Percentiles rank a stretch among this genome's conserved stretches.
Evolutionary conservation across 2,113 vertebrate species (phyloP).

Genomic region (Macroglossus sobrinus): DNA sequence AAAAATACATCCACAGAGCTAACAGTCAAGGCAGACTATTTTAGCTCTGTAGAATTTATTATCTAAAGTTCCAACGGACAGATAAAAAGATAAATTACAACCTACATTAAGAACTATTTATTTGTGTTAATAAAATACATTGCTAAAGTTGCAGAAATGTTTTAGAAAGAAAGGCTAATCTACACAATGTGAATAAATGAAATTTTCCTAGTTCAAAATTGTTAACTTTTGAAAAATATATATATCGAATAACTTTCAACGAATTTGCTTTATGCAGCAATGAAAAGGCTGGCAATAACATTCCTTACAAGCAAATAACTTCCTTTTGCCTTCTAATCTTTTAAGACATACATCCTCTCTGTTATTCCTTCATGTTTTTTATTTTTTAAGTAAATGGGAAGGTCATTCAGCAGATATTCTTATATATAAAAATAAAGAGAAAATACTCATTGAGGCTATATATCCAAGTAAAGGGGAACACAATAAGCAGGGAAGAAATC

Average conservation of each 20-base stretch:
- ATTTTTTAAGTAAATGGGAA: not conserved
- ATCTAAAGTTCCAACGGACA: not conserved
- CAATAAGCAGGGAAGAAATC: not conserved
- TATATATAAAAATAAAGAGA: not conserved
- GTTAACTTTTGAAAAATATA: not conserved
- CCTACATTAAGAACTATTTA: slow-evolving; percentile 9
- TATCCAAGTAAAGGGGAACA: not conserved
- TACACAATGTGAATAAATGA: not conserved
- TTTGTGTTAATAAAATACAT: not conserved
- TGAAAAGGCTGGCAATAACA: not conserved
- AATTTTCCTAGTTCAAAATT: not conserved
- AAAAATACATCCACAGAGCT: not conserved
- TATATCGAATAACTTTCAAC: not conserved
- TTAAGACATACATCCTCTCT: not conserved
- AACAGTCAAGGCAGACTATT: not conserved
- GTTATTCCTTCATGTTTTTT: not conserved
- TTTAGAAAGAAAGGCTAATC: not conserved
- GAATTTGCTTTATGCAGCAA: not conserved
- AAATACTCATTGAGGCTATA: not conserved
- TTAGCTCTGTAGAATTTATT: not conserved
- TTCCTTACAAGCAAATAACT: not conserved
- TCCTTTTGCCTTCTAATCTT: not conserved
- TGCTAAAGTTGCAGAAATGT: not conserved
- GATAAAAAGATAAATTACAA: slow-evolving; percentile 19
- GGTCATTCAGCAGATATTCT: not conserved